These are phyloP conservation scores for Brachionichthys hirsutus DNA, from an alignment of 2,113 vertebrate species.

Conservation along the genomic window DNA sequence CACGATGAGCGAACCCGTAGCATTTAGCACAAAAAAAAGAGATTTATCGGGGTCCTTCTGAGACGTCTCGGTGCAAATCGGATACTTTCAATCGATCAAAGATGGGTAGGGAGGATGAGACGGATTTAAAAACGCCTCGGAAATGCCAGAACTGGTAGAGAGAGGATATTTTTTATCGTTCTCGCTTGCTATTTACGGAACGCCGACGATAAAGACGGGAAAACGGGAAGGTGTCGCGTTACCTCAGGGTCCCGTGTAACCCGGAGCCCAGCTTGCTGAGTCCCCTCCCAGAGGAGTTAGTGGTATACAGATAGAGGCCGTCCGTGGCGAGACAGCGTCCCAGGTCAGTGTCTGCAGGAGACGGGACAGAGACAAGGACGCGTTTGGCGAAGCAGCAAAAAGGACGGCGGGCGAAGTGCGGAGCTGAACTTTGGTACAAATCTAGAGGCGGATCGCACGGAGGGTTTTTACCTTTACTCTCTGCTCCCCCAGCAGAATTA, in stretches of 20 bases:
- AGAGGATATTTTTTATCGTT: constrained; percentile 45
- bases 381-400: constrained; percentile 2
- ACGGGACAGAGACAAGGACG: constrained; percentile 27
- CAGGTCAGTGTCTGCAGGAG: constrained; percentile 89
- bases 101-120: constrained; percentile 8
- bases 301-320: constrained; percentile 95
- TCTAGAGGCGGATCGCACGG: neutral
- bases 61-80: neutral
- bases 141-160: constrained; percentile 29
- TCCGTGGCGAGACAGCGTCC: constrained; percentile 95
- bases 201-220: constrained; percentile 34
- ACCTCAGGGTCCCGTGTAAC: constrained; percentile 96
- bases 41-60: no score
- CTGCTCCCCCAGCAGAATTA: constrained; percentile 84
- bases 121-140: constrained; percentile 9
- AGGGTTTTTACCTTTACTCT: constrained; percentile 87
- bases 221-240: constrained; percentile 60
- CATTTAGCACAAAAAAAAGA: no score
- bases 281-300: constrained; percentile 95
- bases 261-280: constrained; percentile 98
- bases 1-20: neutral
- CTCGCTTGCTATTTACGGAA: constrained; percentile 24
- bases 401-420: no score
- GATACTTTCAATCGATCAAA: constrained; percentile 18
- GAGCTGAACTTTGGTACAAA: no score